Percentiles rank a stretch among this genome's conserved stretches.
Evolutionary conservation across 2,113 vertebrate species (phyloP).

Genomic region (Zeus faber): DNA sequence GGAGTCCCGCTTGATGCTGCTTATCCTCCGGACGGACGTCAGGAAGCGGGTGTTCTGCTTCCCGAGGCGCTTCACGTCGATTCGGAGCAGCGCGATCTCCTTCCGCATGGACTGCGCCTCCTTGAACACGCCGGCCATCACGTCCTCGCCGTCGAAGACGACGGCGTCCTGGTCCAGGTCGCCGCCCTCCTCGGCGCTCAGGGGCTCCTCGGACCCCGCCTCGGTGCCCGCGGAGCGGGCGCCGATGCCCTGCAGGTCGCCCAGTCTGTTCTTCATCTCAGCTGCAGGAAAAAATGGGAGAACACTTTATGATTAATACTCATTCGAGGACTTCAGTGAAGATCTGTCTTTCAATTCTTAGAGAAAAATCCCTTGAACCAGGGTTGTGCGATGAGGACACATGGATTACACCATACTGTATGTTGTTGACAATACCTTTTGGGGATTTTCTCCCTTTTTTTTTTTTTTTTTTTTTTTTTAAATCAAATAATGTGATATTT

Average conservation of each 20-base stretch:
- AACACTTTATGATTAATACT: background rate
- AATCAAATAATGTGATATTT: no score
- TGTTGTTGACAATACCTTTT: no score
- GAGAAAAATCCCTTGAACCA: no score
- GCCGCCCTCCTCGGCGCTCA: conserved; percentile 34
- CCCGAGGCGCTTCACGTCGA: conserved; percentile 84
- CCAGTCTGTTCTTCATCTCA: conserved; percentile 90
- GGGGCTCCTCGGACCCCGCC: conserved; percentile 1
- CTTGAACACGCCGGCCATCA: conserved; percentile 79
- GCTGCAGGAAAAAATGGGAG: conserved; percentile 57
- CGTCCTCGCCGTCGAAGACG: conserved; percentile 84
- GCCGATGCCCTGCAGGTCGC: conserved; percentile 73
- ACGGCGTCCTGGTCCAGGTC: conserved; percentile 58
- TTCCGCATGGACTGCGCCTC: conserved; percentile 82
- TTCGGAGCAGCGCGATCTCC: conserved; percentile 78
- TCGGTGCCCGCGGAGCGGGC: conserved; percentile 52
- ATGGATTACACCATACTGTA: no score
- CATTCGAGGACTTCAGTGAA: no score
- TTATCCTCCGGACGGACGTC: conserved; percentile 92
- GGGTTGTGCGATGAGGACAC: no score
- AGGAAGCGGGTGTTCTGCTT: conserved; percentile 94
- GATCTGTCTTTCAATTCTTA: no score
- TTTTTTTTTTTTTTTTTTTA: no score
- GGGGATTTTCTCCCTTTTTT: no score
- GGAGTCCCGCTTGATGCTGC: conserved; percentile 95